Percentiles rank a stretch among this genome's conserved stretches.
phyloP scores from a whole-genome alignment of 2,888 invertebrate species.

The Athalia cordata region DNA sequence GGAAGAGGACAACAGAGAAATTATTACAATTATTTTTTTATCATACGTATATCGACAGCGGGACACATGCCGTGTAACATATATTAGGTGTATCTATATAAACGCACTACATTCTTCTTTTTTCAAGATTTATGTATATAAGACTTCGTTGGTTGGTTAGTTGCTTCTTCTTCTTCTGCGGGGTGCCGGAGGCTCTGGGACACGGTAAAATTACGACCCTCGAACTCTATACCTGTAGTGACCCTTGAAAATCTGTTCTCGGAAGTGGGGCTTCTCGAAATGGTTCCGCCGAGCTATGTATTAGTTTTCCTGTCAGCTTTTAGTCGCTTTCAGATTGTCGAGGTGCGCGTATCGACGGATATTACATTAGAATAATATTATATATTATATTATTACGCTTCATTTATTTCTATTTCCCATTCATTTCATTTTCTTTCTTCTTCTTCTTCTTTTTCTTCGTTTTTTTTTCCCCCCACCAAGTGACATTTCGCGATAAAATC shows the following conservation, averaged over 20 bases:
- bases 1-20: no score
- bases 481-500: no score
- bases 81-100: no score
- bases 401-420: neutral
- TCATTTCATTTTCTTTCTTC: neutral
- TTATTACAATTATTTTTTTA: no score
- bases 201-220: conserved; percentile 55
- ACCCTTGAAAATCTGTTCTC: conserved; percentile 66
- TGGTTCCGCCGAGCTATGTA: conserved; percentile 23
- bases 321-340: conserved; percentile 61
- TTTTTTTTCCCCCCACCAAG: no score
- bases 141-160: neutral
- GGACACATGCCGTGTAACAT: no score
- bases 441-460: neutral
- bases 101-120: no score
- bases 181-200: neutral
- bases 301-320: conserved; percentile 54
- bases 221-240: conserved; percentile 58
- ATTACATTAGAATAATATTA: no score
- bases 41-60: no score
- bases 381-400: neutral
- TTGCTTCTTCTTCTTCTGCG: neutral
- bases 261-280: conserved; percentile 57
- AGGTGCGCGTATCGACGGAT: conserved; percentile 48
- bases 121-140: neutral